A percentile compares a stretch with the other conserved stretches of the same genome.
Evolutionary conservation across 2,113 vertebrate species (phyloP).

Genomic region (Tor tambroides): DNA sequence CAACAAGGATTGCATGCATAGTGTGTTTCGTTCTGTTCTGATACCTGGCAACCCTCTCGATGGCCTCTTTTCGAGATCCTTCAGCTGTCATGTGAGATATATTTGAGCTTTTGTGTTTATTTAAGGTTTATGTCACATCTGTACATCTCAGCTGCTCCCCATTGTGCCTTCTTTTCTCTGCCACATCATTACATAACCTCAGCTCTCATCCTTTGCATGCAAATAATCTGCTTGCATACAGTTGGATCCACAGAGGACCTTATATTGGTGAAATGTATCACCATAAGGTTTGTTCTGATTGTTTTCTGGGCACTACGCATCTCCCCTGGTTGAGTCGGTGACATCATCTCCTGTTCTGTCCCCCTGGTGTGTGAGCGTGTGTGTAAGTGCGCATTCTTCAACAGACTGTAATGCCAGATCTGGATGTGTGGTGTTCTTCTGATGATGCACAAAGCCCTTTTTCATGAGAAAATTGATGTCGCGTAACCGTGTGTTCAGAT

Average conservation of each 20-base stretch:
- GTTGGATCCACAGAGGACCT: not conserved
- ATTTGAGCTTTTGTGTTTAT: slow-evolving; percentile 11
- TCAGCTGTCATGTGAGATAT: slow-evolving; percentile 5
- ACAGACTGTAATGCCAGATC: slow-evolving; percentile 34
- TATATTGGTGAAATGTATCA: not conserved
- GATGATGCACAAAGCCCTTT: not conserved
- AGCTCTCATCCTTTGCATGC: slow-evolving; percentile 39
- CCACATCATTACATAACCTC: slow-evolving; percentile 51
- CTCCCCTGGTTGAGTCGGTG: slow-evolving; percentile 55
- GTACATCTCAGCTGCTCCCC: slow-evolving; percentile 23
- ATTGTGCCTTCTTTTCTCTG: slow-evolving; percentile 39
- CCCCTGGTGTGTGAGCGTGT: slow-evolving; percentile 40
- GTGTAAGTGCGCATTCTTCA: slow-evolving; percentile 52
- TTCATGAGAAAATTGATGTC: not conserved
- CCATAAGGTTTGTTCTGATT: slow-evolving; percentile 41
- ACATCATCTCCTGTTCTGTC: slow-evolving; percentile 55
- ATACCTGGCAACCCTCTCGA: slow-evolving; percentile 11
- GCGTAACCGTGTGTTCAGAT: not conserved
- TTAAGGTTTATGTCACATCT: slow-evolving; percentile 43
- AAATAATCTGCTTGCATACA: slow-evolving; percentile 27
- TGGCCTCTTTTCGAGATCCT: slow-evolving; percentile 30
- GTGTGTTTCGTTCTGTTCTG: not conserved
- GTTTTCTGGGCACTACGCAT: slow-evolving; percentile 49
- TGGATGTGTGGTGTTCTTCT: not conserved
- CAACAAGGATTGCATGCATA: slow-evolving; percentile 6